Base-by-base conservation (phyloP, 2,797 vertebrate species). In the Microcaecilia unicolor region DNA sequence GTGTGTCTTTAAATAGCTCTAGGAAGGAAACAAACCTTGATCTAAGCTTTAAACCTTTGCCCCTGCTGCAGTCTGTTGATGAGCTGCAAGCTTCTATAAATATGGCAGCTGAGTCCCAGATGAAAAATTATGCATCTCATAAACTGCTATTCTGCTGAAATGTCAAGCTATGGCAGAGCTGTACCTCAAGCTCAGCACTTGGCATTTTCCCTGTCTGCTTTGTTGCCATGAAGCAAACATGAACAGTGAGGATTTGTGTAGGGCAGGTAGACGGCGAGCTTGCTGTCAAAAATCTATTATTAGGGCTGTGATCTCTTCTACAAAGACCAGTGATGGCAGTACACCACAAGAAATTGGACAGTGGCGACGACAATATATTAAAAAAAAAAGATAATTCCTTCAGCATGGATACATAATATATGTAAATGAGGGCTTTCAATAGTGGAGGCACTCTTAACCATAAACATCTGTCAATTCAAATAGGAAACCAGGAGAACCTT, bases 81-180 rank as follows among this genome's bases (percentile, higher is more conserved):
- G 72, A 75, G 72, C 61, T 66, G 61, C 42, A 56, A 73, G 72
- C 62, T 12, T 61, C 72, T 67, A 65, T 62, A 70, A 72, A 72
- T 72, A 70, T 72, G 70, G 79, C 78, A 74, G 67, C 67, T 69
- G 67, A 72, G 69, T 78, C 75, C 73, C 76, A 71, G 72, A 76
- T 76, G 76, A 78, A 83, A 80, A 78, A 82, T 80, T 80, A 76
- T 76, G 81, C 81, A 83, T 84, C 74, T 83, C 79, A 82, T 78
- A 80, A 78, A 77, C 70, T 72, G 64, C 71, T 68, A 58, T 72
- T 70, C 72, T 66, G 69, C 70, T 70, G 70, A 86, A 84, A 86
- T 84, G 83, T 82, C 81, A 86, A 67, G 71, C 69, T 60, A 72
- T 66, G 68, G 64, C 61, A 78, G 70, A 72, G 62, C 71, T 73